These are phyloP conservation scores for Premnoplex brunnescens DNA, from an alignment of 2,797 vertebrate genomes.

Conservation along the genomic window DNA sequence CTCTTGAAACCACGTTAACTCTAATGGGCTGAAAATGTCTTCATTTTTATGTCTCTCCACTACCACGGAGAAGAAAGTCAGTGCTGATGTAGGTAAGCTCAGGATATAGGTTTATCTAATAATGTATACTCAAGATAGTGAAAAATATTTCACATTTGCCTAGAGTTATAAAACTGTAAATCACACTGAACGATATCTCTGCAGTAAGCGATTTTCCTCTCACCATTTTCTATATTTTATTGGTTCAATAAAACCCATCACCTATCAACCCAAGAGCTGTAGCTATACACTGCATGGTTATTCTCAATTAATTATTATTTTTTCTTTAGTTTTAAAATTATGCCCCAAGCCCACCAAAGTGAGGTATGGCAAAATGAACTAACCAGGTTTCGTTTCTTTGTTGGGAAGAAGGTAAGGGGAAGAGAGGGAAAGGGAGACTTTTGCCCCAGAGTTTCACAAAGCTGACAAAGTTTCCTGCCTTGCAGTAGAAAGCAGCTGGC, in stretches of 20 bases:
- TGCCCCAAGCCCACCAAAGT: neutral
- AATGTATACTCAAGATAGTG: conserved; percentile 7
- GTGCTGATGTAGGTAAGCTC: conserved; percentile 1
- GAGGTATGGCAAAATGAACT: neutral
- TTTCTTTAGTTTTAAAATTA: neutral
- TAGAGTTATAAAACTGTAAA: conserved; percentile 53
- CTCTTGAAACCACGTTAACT: neutral
- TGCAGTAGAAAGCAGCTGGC: neutral
- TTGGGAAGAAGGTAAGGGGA: neutral
- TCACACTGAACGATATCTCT: conserved; percentile 1
- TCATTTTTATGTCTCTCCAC: neutral
- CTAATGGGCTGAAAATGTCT: neutral
- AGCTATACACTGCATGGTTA: neutral
- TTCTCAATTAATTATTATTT: conserved; percentile 3
- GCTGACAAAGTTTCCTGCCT: neutral
- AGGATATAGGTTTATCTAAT: conserved; percentile 34
- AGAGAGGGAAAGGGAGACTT: neutral
- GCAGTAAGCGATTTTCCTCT: neutral
- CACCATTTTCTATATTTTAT: conserved; percentile 34
- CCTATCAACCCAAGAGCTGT: conserved; percentile 17
- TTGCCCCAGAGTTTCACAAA: neutral
- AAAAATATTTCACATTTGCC: conserved; percentile 49
- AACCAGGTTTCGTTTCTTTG: neutral
- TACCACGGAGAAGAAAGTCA: neutral
- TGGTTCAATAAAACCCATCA: conserved; percentile 43